Base-by-base conservation (phyloP, 2,797 vertebrate species). In the Knipowitschia caucasica region DNA sequence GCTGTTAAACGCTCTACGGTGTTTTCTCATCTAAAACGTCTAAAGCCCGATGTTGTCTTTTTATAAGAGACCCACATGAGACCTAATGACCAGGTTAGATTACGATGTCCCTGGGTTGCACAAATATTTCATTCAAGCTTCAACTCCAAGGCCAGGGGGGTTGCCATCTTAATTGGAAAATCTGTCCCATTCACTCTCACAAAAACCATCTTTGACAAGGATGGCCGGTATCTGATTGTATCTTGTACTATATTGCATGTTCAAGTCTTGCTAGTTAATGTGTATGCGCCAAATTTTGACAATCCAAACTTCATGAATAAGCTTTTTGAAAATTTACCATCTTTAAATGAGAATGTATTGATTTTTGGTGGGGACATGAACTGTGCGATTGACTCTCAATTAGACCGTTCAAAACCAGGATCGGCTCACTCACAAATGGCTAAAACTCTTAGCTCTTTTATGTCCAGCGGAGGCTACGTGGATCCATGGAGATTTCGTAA, bases 401-500 rank as follows among this genome's bases (percentile, higher is more conserved):
- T 52, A 23, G 57, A 59, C 20, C 18, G 44, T 2, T 65, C 53
- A 11, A 61, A 24, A 17, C 6, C 27, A 3, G 20, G 27, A 21
- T 43, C 36, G n/a, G 42, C 53, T 4, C 21, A 14, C 3, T 60
- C 52, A 12, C 21, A 34, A 45, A 69, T 69, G 60, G 34, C 60
- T 9, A 58, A 6, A 11, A 10, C 40, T 2, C 21, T 64, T 40
- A 24, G 4, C 2, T 34, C 34, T 31, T 69, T 64, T 21, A 56
- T 53, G 43, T 21, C 47, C 2, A 15, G 1, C 4, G 25, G 25
- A 35, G 38, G 49, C 9, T 51, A 27, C 30, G 21, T 47, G 38
- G 67, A 64, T 6, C 56, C 61, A 5, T 64, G 62, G 67, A 56
- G 56, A 47, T 53, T 51, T 27, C 17, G 11, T 7, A 46, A 53